Percentiles rank a stretch among this genome's conserved stretches.
These are phyloP conservation scores for Anser brachyrhynchus DNA, from an alignment of 2,113 vertebrate genomes.

Conservation along the genomic window DNA sequence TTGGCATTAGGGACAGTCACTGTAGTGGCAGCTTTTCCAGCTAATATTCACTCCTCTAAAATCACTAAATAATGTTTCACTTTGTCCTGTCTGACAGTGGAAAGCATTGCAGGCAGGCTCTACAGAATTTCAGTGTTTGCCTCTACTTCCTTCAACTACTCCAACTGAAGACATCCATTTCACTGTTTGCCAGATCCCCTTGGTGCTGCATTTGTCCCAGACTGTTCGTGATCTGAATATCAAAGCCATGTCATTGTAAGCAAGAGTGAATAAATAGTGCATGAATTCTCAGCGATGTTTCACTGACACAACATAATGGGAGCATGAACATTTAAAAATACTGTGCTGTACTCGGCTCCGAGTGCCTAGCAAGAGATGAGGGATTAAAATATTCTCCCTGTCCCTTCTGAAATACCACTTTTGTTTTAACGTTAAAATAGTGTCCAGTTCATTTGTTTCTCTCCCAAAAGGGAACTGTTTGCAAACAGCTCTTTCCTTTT, in stretches of 20 bases:
- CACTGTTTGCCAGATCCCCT: background rate
- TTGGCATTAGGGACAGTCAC: rapidly evolving
- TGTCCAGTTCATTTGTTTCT: background rate
- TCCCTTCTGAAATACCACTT: background rate
- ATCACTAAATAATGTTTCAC: background rate
- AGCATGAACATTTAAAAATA: background rate
- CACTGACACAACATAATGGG: background rate
- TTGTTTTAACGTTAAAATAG: background rate
- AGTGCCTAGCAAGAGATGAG: background rate
- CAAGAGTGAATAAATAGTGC: background rate
- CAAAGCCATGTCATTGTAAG: background rate
- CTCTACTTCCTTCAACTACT: background rate
- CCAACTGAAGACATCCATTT: background rate
- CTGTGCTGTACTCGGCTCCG: background rate
- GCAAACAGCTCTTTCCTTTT: conserved; percentile 23
- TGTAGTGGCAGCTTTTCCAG: background rate
- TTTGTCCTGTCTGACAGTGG: background rate
- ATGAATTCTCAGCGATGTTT: background rate
- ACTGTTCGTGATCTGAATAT: background rate
- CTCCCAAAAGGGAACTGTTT: conserved; percentile 3
- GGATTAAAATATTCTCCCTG: background rate
- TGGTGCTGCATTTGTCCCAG: background rate
- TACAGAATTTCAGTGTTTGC: background rate
- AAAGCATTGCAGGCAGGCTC: background rate
- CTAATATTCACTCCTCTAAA: background rate